Evolutionary conservation across 2,113 vertebrate species (phyloP).

Genomic region (Psophia crepitans): DNA sequence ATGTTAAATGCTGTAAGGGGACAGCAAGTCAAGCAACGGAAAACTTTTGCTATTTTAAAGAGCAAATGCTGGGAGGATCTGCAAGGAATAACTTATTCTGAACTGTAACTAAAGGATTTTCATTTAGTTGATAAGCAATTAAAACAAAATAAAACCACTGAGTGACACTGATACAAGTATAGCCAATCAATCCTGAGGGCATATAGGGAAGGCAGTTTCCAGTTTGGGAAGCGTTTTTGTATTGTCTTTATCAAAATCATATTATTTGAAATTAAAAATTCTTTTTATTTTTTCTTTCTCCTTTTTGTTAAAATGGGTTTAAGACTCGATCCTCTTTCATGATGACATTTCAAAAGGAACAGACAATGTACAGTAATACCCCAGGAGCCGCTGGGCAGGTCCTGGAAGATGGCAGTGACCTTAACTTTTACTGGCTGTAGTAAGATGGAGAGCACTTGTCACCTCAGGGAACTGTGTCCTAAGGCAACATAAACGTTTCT

Average conservation of each 20-base stretch:
- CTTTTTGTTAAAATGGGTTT: background rate
- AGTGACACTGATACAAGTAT: background rate
- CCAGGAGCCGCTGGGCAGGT: background rate
- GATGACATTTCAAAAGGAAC: background rate
- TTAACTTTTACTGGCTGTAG: background rate
- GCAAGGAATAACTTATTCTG: background rate
- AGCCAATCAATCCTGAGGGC: background rate
- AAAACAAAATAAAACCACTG: background rate
- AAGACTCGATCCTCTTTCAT: background rate
- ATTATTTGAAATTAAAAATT: background rate
- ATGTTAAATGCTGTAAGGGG: background rate
- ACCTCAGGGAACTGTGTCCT: background rate
- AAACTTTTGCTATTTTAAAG: background rate
- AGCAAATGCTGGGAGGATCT: background rate
- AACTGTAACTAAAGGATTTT: background rate
- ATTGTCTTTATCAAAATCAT: background rate
- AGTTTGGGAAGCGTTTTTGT: background rate
- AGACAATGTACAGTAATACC: background rate
- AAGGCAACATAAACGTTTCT: background rate
- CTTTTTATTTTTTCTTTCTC: background rate
- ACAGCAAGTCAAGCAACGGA: background rate
- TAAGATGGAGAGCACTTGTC: background rate
- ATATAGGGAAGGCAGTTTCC: background rate
- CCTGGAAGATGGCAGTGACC: background rate
- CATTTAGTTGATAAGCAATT: background rate